These are phyloP conservation scores for Fulmarus glacialis DNA, from an alignment of 2,113 vertebrate genomes.

Conservation along the genomic window DNA sequence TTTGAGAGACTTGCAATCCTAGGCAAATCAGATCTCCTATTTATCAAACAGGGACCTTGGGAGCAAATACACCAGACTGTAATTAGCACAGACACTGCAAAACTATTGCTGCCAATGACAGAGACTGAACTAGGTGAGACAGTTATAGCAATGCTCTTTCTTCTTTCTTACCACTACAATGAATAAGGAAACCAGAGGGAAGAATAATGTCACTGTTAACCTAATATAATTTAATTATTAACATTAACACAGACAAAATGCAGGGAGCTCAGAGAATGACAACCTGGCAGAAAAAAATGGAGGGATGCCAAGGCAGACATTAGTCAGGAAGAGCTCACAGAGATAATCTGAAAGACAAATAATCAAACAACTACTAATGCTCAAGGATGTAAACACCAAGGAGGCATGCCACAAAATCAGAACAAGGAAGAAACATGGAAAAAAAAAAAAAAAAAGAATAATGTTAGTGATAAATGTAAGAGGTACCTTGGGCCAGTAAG, in stretches of 20 bases:
- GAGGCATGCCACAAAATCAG: background rate
- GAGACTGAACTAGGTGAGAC: background rate
- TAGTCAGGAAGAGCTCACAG: background rate
- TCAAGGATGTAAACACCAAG: background rate
- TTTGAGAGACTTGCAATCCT: background rate
- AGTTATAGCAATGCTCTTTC: background rate
- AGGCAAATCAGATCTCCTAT: background rate
- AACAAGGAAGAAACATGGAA: background rate
- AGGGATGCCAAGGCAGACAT: background rate
- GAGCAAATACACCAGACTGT: background rate
- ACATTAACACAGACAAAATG: background rate
- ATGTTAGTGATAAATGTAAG: background rate
- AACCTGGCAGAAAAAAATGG: background rate
- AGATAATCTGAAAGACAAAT: background rate
- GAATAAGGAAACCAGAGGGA: background rate
- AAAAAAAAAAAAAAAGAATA: background rate
- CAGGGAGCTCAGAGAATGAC: background rate
- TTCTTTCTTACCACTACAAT: background rate
- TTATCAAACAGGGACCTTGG: background rate
- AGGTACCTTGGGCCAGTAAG: background rate
- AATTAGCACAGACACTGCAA: background rate
- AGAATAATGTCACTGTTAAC: background rate
- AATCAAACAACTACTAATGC: background rate
- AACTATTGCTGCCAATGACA: background rate
- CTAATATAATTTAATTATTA: background rate